Conservation (phyloP, 2,113 vertebrate species). For the Prionailurus viverrinus region DNA sequence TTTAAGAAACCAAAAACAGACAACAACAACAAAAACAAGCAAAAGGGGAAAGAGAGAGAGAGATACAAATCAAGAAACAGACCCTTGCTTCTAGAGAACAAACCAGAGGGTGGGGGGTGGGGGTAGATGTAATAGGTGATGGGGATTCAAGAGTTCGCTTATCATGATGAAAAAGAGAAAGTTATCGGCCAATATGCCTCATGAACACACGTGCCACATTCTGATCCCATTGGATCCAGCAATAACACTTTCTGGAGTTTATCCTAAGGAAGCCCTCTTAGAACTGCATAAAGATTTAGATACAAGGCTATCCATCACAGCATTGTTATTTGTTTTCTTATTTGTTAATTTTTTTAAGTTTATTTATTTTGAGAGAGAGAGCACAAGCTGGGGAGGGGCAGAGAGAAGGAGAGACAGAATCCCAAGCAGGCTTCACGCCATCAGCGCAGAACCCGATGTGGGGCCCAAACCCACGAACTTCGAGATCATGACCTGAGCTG, state of each 20-base stretch:
- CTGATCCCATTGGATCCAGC: background rate
- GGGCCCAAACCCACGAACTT: no score
- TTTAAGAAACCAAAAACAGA: no score
- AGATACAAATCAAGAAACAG: no score
- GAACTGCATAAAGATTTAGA: background rate
- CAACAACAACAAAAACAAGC: no score
- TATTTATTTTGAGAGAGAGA: no score
- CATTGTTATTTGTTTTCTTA: background rate
- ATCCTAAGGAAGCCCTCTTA: background rate
- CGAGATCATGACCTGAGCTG: no score
- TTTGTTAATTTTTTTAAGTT: background rate
- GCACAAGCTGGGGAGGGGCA: no score
- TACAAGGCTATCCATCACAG: no score
- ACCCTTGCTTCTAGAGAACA: background rate
- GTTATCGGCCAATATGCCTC: background rate
- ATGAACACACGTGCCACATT: background rate
- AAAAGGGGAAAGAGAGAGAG: no score
- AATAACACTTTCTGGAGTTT: background rate
- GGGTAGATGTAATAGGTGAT: background rate
- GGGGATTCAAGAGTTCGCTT: background rate
- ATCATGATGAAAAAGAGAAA: background rate
- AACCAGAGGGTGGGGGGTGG: background rate
- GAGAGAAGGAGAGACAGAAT: no score
- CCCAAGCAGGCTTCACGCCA: no score
- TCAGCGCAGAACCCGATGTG: no score